These are phyloP conservation scores for Siderastrea siderea DNA, from an alignment of 92 coral and sea anemone genomes.

Conservation along the genomic window DNA sequence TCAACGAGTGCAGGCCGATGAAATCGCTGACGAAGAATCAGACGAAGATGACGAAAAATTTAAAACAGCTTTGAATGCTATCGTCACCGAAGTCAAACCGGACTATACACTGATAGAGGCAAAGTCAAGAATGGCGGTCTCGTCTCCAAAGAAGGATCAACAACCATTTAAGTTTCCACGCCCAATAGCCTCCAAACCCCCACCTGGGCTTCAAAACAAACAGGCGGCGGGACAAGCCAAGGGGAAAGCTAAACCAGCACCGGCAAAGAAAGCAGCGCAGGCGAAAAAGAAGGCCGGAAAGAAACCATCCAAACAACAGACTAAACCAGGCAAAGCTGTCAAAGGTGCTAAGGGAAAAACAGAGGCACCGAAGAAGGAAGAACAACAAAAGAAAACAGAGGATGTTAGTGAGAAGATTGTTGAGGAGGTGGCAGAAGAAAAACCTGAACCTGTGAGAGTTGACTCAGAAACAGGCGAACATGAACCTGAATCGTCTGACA, in stretches of 20 bases:
- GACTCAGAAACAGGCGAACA: slow-evolving; percentile 97
- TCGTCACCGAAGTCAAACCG: slow-evolving; percentile 76
- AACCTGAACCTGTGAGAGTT: slow-evolving; percentile 70
- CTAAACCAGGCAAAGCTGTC: slow-evolving; percentile 54
- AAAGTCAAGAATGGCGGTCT: slow-evolving; percentile 34
- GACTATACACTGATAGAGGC: slow-evolving; percentile 45
- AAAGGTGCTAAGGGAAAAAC: slow-evolving; percentile 38
- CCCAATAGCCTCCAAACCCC: slow-evolving; percentile 81
- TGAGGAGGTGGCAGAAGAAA: slow-evolving; percentile 39
- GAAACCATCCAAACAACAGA: slow-evolving; percentile 51
- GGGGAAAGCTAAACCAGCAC: slow-evolving; percentile 23
- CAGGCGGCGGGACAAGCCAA: slow-evolving; percentile 43
- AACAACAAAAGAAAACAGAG: slow-evolving; percentile 39
- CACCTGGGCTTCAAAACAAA: slow-evolving; percentile 70
- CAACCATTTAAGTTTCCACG: slow-evolving; percentile 85
- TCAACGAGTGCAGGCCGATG: slow-evolving; percentile 65
- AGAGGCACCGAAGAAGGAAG: slow-evolving; percentile 38
- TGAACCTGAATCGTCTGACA: slow-evolving; percentile 50
- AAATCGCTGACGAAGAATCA: slow-evolving; percentile 70
- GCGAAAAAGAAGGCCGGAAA: slow-evolving; percentile 41
- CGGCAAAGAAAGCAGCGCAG: slow-evolving; percentile 25
- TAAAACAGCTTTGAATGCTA: slow-evolving; percentile 81
- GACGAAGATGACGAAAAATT: slow-evolving; percentile 75
- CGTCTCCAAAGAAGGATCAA: slow-evolving; percentile 56
- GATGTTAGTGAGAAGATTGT: slow-evolving; percentile 26